Conservation (phyloP, 1,140 invertebrate species). For the Zaprionus africanus region DNA sequence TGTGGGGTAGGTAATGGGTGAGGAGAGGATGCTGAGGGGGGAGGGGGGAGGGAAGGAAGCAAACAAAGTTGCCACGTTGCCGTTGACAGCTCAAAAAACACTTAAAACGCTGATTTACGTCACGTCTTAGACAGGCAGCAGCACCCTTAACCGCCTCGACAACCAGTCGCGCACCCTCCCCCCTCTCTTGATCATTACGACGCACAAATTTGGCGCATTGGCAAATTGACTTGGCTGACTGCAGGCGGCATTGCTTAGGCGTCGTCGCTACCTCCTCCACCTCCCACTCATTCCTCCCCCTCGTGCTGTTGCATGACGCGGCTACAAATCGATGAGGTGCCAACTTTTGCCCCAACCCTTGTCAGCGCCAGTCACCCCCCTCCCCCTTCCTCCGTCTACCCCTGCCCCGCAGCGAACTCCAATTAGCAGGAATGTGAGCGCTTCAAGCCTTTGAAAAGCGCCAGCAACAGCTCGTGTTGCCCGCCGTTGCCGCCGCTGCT, state of each 20-base stretch:
- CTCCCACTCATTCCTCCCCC: not conserved
- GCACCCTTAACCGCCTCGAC: conserved; percentile 5
- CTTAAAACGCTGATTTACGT: conserved; percentile 78
- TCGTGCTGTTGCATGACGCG: conserved; percentile 52
- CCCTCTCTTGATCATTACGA: conserved; percentile 58
- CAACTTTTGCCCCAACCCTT: conserved; percentile 31
- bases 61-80: conserved; percentile 73
- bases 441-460: conserved; percentile 12
- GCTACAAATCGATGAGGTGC: conserved; percentile 79
- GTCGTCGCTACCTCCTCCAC: not conserved
- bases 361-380: not conserved
- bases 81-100: conserved; percentile 72
- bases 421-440: conserved; percentile 1
- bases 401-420: not conserved
- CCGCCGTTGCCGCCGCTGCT: not conserved
- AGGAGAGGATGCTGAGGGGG: not conserved
- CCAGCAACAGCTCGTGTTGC: not conserved
- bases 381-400: no score
- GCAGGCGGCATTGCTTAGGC: conserved; percentile 26
- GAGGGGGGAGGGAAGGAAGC: not conserved
- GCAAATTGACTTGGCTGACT: conserved; percentile 70
- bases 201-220: conserved; percentile 66
- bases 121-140: conserved; percentile 67
- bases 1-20: not conserved
- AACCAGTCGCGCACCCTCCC: not conserved